Conservation (phyloP, 2,888 invertebrate genomes). For the Himalopsyche tibetana region DNA sequence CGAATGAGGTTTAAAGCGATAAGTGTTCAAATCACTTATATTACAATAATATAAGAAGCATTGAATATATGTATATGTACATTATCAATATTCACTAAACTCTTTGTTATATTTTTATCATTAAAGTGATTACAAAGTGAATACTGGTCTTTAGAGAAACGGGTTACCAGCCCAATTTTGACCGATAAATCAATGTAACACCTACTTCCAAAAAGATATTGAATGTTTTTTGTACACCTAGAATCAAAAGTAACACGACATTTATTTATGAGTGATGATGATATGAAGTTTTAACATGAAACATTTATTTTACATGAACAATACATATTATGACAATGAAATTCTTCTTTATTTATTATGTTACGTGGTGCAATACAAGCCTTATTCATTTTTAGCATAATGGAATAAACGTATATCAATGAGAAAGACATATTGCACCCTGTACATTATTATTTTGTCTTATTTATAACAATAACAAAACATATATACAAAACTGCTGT, state of each 20-base stretch:
- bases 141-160: neutral
- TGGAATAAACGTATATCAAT: neutral
- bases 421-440: neutral
- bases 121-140: neutral
- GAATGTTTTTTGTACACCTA: neutral
- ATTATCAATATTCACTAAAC: neutral
- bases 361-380: neutral
- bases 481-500: neutral
- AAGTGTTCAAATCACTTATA: constrained; percentile 31
- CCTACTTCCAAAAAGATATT: neutral
- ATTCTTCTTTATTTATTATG: neutral
- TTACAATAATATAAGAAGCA: constrained; percentile 8
- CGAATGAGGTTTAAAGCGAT: neutral
- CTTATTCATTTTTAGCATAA: neutral
- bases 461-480: constrained; percentile 23
- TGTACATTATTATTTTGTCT: constrained; percentile 27
- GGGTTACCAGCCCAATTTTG: constrained; percentile 16
- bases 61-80: neutral
- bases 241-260: constrained; percentile 32
- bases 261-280: neutral
- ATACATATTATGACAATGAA: neutral
- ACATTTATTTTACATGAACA: neutral
- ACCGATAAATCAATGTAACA: neutral
- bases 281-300: constrained; percentile 18
- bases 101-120: neutral